Evolutionary conservation across 2,113 vertebrate species (phyloP).

Genomic region (Maccullochella peelii): DNA sequence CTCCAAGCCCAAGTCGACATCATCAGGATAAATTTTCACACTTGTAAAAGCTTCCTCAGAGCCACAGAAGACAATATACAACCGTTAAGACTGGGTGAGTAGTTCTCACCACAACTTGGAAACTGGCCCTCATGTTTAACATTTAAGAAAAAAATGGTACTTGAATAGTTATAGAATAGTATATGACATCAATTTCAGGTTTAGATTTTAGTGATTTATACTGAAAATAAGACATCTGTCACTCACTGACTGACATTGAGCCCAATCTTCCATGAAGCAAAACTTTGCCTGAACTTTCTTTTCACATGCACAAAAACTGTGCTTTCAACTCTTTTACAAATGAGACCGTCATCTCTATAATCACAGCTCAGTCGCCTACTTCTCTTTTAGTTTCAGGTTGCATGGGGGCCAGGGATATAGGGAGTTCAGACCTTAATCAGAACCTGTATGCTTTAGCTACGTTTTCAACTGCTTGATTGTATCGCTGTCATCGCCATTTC

Average conservation of each 20-base stretch:
- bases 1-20: not conserved
- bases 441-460: conserved; percentile 46
- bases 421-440: conserved; percentile 46
- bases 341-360: conserved; percentile 34
- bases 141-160: not conserved
- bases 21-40: not conserved
- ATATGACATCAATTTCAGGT: not conserved
- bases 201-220: not conserved
- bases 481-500: conserved; percentile 41
- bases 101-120: not conserved
- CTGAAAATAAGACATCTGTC: not conserved
- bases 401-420: conserved; percentile 9
- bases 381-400: conserved; percentile 39
- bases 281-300: not conserved
- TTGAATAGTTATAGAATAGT: not conserved
- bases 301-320: not conserved
- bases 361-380: conserved; percentile 26
- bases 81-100: too few relatives aligned
- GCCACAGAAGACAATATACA: not conserved
- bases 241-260: not conserved
- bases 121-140: not conserved
- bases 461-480: conserved; percentile 47
- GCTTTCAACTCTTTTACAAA: not conserved
- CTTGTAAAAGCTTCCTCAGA: not conserved
- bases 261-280: not conserved